Evolutionary conservation across 1,140 invertebrate genomes (phyloP), one percentile per base, ranked within the genome.

Genomic region (Lethrus apterus): DNA sequence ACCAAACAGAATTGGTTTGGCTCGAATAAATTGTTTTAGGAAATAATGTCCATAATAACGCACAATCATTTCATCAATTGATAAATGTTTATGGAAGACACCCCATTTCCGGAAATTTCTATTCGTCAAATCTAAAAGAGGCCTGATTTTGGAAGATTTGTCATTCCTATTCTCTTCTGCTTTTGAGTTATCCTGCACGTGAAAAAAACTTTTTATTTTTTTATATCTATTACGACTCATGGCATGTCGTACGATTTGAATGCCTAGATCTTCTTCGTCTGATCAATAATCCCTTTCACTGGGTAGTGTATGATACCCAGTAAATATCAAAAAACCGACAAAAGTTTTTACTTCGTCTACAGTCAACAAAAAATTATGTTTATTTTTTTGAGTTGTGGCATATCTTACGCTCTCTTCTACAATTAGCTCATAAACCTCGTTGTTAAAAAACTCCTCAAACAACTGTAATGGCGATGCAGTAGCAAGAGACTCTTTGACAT

Each of bases 81-180:
- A 48, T 26, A 46, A 23, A 9, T 19, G 2, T 54, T 61, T 40
- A 33, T 49, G 29, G 31, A 58, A 54, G 42, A 57, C 34, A 7
- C 45, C 47, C 24, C 35, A 58, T 14, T 50, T 21, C 9, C 13
- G 10, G 48, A 48, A 51, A 9, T 50, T 68, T 54, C 62, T 53
- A 62, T 69, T 67, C n/a, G 47, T 32, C 13, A 40, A n/a, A 24
- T 50, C 40, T 10, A 60, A 50, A 14, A 60, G 47, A 11, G 42
- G 46, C 31, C 55, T 44, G 13, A 64, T n/a, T 58, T 64, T 67
- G 21, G 48, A 30, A 56, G 57, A 61, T 50, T 56, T 64, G 38
- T 66, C 52, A 54, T 58, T 56, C 38, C 56, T 51, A 32, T 57
- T 29, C 7, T 29, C n/a, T 29, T 7, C 45, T 21, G 61, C 30